These are phyloP conservation scores for Xylocopa sonorina DNA, from an alignment of 1,140 invertebrate species.

Conservation along the genomic window DNA sequence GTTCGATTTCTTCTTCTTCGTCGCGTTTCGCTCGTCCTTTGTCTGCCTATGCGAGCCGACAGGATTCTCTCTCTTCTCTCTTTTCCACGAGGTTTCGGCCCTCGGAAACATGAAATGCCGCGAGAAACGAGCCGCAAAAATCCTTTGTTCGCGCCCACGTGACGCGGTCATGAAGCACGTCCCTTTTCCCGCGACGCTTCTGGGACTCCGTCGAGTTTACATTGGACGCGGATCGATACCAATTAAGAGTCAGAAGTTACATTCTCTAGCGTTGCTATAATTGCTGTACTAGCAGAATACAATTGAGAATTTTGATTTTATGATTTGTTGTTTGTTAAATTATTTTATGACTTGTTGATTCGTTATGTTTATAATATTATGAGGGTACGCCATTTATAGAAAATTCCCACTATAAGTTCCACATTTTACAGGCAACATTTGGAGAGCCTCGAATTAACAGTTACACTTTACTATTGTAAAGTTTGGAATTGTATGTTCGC, in stretches of 20 bases:
- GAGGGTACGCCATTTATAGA: too few relatives aligned
- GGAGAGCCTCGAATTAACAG: not conserved
- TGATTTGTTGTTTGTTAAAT: too few relatives aligned
- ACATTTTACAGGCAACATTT: too few relatives aligned
- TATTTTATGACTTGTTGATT: too few relatives aligned
- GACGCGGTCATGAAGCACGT: slow-evolving; percentile 25
- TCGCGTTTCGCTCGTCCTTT: slow-evolving; percentile 39
- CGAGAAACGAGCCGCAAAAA: slow-evolving; percentile 55
- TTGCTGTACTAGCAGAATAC: too few relatives aligned
- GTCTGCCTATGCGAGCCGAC: slow-evolving; percentile 22
- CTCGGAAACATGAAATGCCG: slow-evolving; percentile 51
- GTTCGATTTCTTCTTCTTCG: slow-evolving; percentile 67
- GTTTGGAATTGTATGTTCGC: not conserved
- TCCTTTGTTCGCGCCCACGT: slow-evolving; percentile 55
- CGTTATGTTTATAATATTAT: too few relatives aligned
- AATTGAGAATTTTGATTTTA: too few relatives aligned
- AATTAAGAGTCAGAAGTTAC: too few relatives aligned
- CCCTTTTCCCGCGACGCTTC: slow-evolving; percentile 6
- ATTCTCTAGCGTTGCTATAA: too few relatives aligned
- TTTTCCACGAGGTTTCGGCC: slow-evolving; percentile 41
- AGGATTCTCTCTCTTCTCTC: slow-evolving; percentile 6
- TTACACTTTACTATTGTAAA: not conserved
- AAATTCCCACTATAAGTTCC: too few relatives aligned
- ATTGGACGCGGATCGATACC: not conserved
- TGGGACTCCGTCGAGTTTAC: not conserved